Conservation (phyloP, 2,113 vertebrate genomes). For the Oncorhynchus nerka region DNA sequence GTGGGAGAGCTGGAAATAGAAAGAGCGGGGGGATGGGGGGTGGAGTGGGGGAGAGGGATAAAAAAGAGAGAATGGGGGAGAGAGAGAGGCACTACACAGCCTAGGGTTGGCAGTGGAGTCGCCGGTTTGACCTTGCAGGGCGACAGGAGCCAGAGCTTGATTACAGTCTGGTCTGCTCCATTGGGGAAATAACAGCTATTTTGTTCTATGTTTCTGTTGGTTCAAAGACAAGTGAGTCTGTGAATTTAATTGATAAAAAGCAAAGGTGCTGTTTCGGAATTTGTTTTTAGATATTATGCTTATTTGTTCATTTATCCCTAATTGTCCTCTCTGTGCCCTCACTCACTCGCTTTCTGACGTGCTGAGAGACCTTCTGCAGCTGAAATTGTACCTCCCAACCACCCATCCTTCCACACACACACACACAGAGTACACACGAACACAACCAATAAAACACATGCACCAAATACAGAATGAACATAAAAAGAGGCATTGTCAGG, state of each 20-base stretch:
- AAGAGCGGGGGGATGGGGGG: constrained; percentile 5
- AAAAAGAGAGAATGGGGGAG: constrained; percentile 15
- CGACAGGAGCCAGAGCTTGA: no score
- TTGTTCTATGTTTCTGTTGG: no score
- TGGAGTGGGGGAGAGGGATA: constrained; percentile 6
- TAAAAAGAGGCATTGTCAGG: no score
- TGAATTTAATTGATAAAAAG: no score
- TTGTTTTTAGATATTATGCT: no score
- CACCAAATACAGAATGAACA: constrained; percentile 7
- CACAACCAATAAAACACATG: neutral
- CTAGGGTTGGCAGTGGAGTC: constrained; percentile 38
- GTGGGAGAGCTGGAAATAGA: neutral
- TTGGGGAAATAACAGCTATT: no score
- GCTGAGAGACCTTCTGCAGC: constrained; percentile 63
- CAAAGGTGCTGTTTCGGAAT: no score
- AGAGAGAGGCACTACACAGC: constrained; percentile 41
- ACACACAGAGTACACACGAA: constrained; percentile 12
- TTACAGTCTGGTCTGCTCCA: neutral
- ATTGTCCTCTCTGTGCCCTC: neutral
- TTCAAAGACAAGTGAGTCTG: no score
- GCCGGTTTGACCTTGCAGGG: constrained; percentile 55
- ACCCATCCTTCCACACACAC: constrained; percentile 18
- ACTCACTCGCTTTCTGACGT: constrained; percentile 19
- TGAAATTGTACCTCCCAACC: constrained; percentile 47
- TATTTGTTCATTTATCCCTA: neutral